phyloP scores from a whole-genome alignment of 2,888 invertebrate species.

The Scotopteryx bipunctaria region DNA sequence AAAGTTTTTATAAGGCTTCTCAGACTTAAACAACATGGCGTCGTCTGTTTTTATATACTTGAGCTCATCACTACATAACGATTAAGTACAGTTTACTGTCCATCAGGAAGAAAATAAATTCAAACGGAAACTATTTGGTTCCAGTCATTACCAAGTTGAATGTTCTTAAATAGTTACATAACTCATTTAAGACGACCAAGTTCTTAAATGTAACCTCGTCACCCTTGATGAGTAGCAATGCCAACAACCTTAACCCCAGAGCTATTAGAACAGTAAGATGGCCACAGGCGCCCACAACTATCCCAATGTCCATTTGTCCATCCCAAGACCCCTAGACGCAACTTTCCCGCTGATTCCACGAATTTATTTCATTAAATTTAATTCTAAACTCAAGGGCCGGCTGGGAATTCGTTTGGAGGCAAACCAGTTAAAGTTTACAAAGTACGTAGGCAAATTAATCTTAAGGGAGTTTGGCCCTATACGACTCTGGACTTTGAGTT shows the following conservation, averaged over 20 bases:
- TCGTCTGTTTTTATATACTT: conserved; percentile 44
- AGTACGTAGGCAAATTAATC: conserved; percentile 79
- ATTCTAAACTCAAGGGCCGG: conserved; percentile 75
- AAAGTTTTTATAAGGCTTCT: conserved; percentile 70
- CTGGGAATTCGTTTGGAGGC: conserved; percentile 77
- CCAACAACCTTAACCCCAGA: conserved; percentile 17
- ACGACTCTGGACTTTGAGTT: conserved; percentile 67
- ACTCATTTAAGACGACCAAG: conserved; percentile 4
- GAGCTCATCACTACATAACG: neutral
- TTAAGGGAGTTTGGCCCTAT: conserved; percentile 81
- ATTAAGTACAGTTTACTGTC: too few species aligned
- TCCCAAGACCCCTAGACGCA: conserved; percentile 47
- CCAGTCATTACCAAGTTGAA: neutral
- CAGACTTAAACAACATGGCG: conserved; percentile 71
- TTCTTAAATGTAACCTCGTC: conserved; percentile 15
- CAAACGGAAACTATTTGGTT: neutral
- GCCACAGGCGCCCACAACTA: conserved; percentile 31
- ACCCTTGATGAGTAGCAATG: conserved; percentile 20
- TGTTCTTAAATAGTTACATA: neutral
- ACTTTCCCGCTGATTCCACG: conserved; percentile 68
- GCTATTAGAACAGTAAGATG: conserved; percentile 21
- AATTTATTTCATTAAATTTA: conserved; percentile 82
- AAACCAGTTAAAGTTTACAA: conserved; percentile 80
- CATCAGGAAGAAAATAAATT: too few species aligned
- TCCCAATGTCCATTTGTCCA: conserved; percentile 33